phyloP scores from a whole-genome alignment of 2,888 invertebrate genomes.

The Tuta absoluta region DNA sequence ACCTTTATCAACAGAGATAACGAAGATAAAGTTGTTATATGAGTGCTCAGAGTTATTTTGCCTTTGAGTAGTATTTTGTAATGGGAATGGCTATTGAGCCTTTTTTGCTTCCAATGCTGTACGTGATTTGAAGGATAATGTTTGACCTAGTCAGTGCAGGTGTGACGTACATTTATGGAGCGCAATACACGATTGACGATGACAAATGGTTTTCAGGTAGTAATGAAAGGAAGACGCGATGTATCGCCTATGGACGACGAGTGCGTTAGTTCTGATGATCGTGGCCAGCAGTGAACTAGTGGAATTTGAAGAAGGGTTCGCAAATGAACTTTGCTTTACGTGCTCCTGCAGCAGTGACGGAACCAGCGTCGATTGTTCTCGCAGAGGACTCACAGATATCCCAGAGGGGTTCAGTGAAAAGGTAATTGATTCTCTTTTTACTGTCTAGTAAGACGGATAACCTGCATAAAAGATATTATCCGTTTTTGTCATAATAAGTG shows the following conservation, averaged over 20 bases:
- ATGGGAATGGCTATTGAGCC: constrained; percentile 28
- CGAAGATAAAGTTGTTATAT: constrained; percentile 72
- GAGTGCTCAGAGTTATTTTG: constrained; percentile 46
- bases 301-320: constrained; percentile 56
- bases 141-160: constrained; percentile 46
- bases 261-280: constrained; percentile 49
- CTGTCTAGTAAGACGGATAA: neutral
- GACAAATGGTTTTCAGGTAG: constrained; percentile 58
- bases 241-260: constrained; percentile 50
- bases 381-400: constrained; percentile 66
- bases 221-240: constrained; percentile 68
- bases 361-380: constrained; percentile 65
- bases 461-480: too few species aligned
- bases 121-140: constrained; percentile 52
- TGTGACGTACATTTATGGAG: constrained; percentile 39
- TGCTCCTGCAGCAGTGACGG: constrained; percentile 62
- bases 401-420: constrained; percentile 64
- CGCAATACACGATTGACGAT: neutral
- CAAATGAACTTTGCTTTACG: constrained; percentile 57
- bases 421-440: constrained; percentile 47
- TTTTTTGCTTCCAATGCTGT: constrained; percentile 36
- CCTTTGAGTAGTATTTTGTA: constrained; percentile 32
- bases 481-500: too few species aligned
- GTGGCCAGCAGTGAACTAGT: constrained; percentile 47
- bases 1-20: constrained; percentile 74